Conservation (phyloP, 2,113 vertebrate genomes). For the Crotalus viridis region DNA sequence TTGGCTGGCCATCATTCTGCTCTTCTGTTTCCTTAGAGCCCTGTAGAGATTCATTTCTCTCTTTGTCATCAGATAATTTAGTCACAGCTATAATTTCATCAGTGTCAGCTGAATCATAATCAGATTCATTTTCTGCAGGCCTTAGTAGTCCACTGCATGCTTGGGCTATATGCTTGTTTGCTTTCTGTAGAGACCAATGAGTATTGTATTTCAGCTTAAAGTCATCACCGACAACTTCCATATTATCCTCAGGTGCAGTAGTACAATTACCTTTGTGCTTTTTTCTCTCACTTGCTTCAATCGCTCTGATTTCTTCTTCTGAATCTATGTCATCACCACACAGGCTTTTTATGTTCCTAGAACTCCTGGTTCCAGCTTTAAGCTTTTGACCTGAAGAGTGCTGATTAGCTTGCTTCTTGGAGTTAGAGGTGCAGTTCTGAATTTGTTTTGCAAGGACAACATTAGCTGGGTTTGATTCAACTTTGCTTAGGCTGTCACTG, state of each 20-base stretch:
- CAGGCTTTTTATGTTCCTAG: neutral
- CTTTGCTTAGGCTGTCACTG: neutral
- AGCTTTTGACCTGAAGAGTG: neutral
- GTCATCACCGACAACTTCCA: conserved; percentile 83
- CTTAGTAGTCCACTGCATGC: neutral
- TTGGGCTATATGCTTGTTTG: conserved; percentile 26
- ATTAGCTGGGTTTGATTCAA: neutral
- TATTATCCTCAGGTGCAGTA: conserved; percentile 49
- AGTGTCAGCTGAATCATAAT: conserved; percentile 85
- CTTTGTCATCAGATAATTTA: conserved; percentile 46
- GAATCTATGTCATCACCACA: conserved; percentile 73
- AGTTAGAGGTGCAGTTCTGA: neutral
- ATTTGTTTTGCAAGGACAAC: neutral
- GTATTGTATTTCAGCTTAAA: conserved; percentile 69
- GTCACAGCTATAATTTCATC: conserved; percentile 84
- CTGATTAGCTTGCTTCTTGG: conserved; percentile 10
- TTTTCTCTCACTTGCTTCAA: conserved; percentile 63
- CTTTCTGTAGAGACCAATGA: conserved; percentile 44
- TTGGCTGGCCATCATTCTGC: neutral
- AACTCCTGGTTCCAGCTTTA: conserved; percentile 1
- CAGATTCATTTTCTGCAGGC: conserved; percentile 50
- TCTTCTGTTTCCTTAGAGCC: neutral
- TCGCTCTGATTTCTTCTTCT: conserved; percentile 76
- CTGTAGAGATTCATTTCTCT: conserved; percentile 2
- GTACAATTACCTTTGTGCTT: conserved; percentile 25